Evolutionary conservation across 2,797 vertebrate genomes (phyloP).

Genomic region (Dendrocincla fuliginosa): DNA sequence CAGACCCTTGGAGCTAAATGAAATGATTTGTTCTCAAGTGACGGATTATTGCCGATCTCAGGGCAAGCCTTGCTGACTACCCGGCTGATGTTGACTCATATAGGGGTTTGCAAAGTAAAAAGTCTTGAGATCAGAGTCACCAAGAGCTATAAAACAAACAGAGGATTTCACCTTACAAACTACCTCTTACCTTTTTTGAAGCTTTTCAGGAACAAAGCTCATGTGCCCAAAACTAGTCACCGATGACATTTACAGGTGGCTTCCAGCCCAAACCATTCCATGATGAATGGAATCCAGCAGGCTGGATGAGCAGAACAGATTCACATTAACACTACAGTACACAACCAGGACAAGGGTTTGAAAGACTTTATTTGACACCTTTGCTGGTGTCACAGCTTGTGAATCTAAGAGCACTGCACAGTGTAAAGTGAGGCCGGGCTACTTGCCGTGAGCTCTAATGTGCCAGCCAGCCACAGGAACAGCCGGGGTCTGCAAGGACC

Average conservation of each 20-base stretch:
- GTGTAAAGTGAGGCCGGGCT: slow-evolving; percentile 6
- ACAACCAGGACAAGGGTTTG: slow-evolving; percentile 11
- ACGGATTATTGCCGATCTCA: neutral
- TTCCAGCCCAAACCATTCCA: neutral
- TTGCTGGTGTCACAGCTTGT: slow-evolving; percentile 38
- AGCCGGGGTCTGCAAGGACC: accelerated
- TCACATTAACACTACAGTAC: neutral
- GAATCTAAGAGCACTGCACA: slow-evolving; percentile 52
- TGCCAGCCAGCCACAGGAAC: neutral
- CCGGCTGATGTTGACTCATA: accelerated
- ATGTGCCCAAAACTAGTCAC: neutral
- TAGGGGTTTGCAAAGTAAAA: neutral
- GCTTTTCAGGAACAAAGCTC: neutral
- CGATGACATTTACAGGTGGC: neutral
- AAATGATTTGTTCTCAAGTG: neutral
- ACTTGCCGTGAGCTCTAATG: neutral
- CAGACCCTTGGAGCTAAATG: neutral
- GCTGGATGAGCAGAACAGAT: neutral
- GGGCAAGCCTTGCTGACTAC: neutral
- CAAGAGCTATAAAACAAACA: neutral
- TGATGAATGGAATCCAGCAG: neutral
- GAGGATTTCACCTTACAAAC: neutral
- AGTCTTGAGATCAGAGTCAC: neutral
- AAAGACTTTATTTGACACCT: slow-evolving; percentile 66
- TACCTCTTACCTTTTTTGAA: neutral